Evolutionary conservation across 2,888 invertebrate species (phyloP).

Genomic region (Galerucella calmariensis): DNA sequence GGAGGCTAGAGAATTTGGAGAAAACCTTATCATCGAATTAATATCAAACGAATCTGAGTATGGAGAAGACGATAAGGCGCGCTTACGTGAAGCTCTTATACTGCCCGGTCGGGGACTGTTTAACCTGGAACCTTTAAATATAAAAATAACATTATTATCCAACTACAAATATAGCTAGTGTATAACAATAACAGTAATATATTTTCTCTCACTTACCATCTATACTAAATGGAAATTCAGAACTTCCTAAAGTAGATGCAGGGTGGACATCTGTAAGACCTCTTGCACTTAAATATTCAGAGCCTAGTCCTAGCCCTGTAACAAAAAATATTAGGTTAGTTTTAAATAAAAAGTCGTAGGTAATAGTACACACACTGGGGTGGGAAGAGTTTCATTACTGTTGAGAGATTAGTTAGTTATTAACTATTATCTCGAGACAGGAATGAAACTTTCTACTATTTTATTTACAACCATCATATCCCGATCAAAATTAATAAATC

Average conservation of each 20-base stretch:
- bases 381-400: no score
- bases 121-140: slow-evolving; percentile 70
- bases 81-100: slow-evolving; percentile 77
- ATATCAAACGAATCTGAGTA: slow-evolving; percentile 96
- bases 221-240: slow-evolving; percentile 90
- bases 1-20: slow-evolving; percentile 89
- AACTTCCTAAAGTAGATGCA: slow-evolving; percentile 80
- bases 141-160: background rate
- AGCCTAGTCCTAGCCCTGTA: slow-evolving; percentile 70
- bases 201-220: slow-evolving; percentile 76
- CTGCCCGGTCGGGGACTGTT: slow-evolving; percentile 72
- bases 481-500: no score
- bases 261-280: slow-evolving; percentile 70
- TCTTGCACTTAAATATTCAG: slow-evolving; percentile 72
- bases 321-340: slow-evolving; percentile 43
- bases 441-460: no score
- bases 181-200: background rate
- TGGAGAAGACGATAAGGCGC: slow-evolving; percentile 93
- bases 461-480: no score
- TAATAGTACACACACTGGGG: no score
- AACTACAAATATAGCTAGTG: no score
- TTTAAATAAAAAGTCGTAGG: background rate
- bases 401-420: no score
- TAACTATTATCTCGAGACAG: no score
- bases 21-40: slow-evolving; percentile 95